phyloP scores from a whole-genome alignment of 2,113 vertebrate species.

The Semnornis frantzii region DNA sequence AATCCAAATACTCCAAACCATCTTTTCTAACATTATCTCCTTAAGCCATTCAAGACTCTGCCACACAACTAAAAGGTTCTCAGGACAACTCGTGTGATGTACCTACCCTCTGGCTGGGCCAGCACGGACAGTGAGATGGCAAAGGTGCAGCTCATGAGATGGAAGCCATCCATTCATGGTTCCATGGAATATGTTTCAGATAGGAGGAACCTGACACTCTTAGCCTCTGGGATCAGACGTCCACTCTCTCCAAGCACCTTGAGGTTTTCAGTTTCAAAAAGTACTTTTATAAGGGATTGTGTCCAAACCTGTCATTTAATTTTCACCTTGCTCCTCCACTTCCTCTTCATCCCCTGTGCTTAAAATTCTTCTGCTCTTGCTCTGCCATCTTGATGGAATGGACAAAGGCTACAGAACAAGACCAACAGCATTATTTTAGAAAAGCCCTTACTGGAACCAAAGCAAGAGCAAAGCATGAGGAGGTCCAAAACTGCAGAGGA shows the following conservation, averaged over 20 bases:
- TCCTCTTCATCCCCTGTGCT: not conserved
- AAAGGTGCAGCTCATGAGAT: constrained; percentile 74
- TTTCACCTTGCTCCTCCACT: not conserved
- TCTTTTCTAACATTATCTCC: not conserved
- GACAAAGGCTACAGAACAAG: not conserved
- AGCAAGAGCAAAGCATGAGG: not conserved
- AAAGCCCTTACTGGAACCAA: not conserved
- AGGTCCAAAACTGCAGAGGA: not conserved
- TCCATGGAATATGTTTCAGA: not conserved
- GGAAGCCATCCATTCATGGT: not conserved
- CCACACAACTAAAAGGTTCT: not conserved
- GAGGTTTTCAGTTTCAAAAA: not conserved
- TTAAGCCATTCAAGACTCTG: not conserved
- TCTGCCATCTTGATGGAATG: not conserved
- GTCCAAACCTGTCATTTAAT: not conserved
- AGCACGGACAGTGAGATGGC: constrained; percentile 77
- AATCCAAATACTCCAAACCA: not conserved
- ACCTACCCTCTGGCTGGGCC: not conserved
- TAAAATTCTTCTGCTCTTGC: not conserved
- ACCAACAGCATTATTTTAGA: not conserved
- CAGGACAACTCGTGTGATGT: not conserved
- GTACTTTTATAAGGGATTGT: not conserved
- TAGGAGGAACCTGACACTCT: not conserved
- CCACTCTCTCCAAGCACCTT: not conserved
- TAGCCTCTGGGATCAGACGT: not conserved